phyloP scores from a whole-genome alignment of 2,888 invertebrate genomes.

The Andrena dorsata region DNA sequence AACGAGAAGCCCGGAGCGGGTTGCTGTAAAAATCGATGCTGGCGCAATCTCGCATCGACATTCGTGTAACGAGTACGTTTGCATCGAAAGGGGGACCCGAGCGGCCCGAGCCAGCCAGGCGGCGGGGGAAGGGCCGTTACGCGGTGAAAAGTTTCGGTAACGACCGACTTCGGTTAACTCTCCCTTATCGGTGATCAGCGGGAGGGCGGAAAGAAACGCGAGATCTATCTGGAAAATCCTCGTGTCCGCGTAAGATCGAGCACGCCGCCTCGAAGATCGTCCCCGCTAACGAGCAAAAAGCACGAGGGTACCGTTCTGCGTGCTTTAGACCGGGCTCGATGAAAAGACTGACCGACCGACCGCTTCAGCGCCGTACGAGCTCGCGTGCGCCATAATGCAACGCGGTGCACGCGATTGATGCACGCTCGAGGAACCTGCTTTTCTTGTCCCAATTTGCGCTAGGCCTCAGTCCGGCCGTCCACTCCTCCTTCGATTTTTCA shows the following conservation, averaged over 20 bases:
- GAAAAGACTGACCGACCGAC: slow-evolving; percentile 66
- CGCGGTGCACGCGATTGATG: slow-evolving; percentile 60
- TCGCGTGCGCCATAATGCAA: slow-evolving; percentile 61
- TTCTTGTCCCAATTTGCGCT: slow-evolving; percentile 62
- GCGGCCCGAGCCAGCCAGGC: background rate
- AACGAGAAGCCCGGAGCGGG: slow-evolving; percentile 34
- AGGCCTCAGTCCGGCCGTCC: slow-evolving; percentile 9
- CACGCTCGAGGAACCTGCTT: slow-evolving; percentile 59
- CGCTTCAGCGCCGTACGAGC: slow-evolving; percentile 40
- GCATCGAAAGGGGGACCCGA: background rate
- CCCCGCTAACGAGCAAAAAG: slow-evolving; percentile 64
- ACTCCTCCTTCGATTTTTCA: slow-evolving; percentile 36
- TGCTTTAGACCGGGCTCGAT: slow-evolving; percentile 57
- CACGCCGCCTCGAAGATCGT: slow-evolving; percentile 36
- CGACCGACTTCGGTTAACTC: background rate
- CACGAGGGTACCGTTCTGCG: slow-evolving; percentile 58
- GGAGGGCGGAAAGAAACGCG: background rate
- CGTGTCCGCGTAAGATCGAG: slow-evolving; percentile 34
- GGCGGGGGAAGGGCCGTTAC: background rate
- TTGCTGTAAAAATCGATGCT: slow-evolving; percentile 37
- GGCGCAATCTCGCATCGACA: slow-evolving; percentile 12
- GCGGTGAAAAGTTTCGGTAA: slow-evolving; percentile 5
- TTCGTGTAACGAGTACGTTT: background rate
- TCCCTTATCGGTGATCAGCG: background rate
- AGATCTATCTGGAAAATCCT: slow-evolving; percentile 54